Evolutionary conservation across 2,888 invertebrate genomes (phyloP), one percentile per base, ranked within the genome.

Genomic region (Crematogaster levior): DNA sequence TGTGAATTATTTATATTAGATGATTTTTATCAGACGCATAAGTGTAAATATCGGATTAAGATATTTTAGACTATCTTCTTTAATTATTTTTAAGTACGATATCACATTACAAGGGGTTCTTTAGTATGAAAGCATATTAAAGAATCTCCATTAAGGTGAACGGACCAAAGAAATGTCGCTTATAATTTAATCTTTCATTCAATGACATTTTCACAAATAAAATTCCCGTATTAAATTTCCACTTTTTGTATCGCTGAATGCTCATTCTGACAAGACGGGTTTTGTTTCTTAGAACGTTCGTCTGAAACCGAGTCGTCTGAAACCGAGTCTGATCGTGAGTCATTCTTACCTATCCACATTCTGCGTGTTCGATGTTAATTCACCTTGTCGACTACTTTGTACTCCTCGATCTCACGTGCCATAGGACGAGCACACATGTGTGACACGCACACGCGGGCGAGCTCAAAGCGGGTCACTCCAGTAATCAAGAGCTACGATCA

Each of bases 331-430:
- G 81, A 74, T 82, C 46, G 46, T 89, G 87, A 84, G 84, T 89
- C 85, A 89, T 85, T 84, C 93, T 93, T 86, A 93, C 93, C 93
- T 89, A 92, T 91, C 91, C 89, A 91, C 93, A 93, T 93, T 91
- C 91, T 93, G 88, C 89, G 84, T 89, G 73, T 61, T 80, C 85
- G 86, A 82, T 83, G 86, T 84, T 88, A 83, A 89, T 87, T 84
- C 89, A 88, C 86, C 75, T 86, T 85, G 89, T 82, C 84, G 84
- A 84, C 75, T 82, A 81, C 73, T 73, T 66, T 51, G 82, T 81
- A 65, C 84, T 84, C 72, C 80, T 72, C 83, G 88, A 82, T 85
- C 83, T 84, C 88, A 82, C 65, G 81, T 75, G 46, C 48, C 72
- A 84, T 88, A 75, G 83, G 85, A 87, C 77, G 85, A 82, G 56